These are phyloP conservation scores for Morelia viridis DNA, from an alignment of 2,797 vertebrate genomes.

Conservation along the genomic window DNA sequence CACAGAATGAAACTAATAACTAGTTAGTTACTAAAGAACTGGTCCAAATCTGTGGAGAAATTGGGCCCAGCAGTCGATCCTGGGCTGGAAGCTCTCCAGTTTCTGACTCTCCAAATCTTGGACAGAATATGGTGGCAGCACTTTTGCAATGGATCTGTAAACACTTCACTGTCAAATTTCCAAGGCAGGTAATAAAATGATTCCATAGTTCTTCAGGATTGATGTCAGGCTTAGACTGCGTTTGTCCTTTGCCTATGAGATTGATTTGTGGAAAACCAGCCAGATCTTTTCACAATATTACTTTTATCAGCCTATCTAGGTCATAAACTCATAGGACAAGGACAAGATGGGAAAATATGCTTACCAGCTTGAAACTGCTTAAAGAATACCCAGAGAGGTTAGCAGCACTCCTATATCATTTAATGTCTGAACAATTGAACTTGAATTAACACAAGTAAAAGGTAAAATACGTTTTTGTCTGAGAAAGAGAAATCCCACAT, in stretches of 20 bases:
- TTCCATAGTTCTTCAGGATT: background rate
- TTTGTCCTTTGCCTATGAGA: background rate
- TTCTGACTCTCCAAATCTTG: background rate
- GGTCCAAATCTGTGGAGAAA: background rate
- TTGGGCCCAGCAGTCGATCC: background rate
- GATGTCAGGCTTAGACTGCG: background rate
- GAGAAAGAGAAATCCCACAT: background rate
- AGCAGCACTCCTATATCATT: constrained; percentile 18
- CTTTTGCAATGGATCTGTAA: background rate
- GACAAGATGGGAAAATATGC: constrained; percentile 58
- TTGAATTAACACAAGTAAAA: constrained; percentile 45
- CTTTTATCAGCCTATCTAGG: constrained; percentile 50
- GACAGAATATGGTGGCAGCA: background rate
- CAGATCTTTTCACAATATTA: background rate
- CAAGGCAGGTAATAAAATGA: background rate
- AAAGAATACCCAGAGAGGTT: constrained; percentile 58
- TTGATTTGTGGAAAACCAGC: background rate
- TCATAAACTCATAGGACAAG: constrained; percentile 60
- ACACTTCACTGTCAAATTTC: background rate
- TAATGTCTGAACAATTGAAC: constrained; percentile 43
- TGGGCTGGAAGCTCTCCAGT: background rate
- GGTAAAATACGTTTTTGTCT: background rate
- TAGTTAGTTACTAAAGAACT: background rate
- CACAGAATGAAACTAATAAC: background rate
- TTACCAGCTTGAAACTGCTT: constrained; percentile 61